Evolutionary conservation across 2,888 invertebrate genomes (phyloP).

Genomic region (Cheilosia scutellata): DNA sequence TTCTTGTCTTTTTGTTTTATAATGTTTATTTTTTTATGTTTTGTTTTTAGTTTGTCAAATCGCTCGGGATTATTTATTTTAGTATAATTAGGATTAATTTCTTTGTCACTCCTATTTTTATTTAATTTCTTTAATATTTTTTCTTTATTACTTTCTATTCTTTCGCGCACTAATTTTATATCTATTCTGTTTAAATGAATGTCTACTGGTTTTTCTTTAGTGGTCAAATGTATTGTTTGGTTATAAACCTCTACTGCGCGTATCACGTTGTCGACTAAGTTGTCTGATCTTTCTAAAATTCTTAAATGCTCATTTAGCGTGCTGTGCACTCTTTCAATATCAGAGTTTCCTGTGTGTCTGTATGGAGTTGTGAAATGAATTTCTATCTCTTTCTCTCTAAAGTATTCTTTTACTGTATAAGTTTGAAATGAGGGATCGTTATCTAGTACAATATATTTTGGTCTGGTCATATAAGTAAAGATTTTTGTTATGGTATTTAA

Average conservation of each 20-base stretch:
- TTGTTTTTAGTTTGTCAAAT: constrained; percentile 3
- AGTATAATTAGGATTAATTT: background rate
- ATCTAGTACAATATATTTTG: constrained; percentile 8
- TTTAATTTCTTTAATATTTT: constrained; percentile 30
- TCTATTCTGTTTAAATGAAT: constrained; percentile 24
- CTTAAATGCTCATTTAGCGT: constrained; percentile 17
- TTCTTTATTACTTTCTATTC: constrained; percentile 13
- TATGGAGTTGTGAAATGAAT: constrained; percentile 17
- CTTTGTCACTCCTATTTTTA: constrained; percentile 6
- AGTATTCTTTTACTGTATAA: constrained; percentile 14
- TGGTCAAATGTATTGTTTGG: constrained; percentile 16
- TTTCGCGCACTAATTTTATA: constrained; percentile 1
- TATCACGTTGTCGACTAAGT: constrained; percentile 11
- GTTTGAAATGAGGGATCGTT: constrained; percentile 18
- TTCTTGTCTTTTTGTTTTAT: constrained; percentile 17
- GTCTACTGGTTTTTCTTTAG: constrained; percentile 16
- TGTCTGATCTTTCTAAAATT: constrained; percentile 24
- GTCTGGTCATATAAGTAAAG: constrained; percentile 25
- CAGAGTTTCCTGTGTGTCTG: constrained; percentile 32
- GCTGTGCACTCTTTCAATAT: constrained; percentile 11
- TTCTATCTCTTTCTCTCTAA: background rate
- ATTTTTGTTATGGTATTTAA: constrained; percentile 19
- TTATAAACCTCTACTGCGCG: constrained; percentile 20
- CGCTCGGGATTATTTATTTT: constrained; percentile 15
- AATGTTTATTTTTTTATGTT: constrained; percentile 21